Evolutionary conservation across 2,113 vertebrate species (phyloP).

Genomic region (Semicossyphus pulcher): DNA sequence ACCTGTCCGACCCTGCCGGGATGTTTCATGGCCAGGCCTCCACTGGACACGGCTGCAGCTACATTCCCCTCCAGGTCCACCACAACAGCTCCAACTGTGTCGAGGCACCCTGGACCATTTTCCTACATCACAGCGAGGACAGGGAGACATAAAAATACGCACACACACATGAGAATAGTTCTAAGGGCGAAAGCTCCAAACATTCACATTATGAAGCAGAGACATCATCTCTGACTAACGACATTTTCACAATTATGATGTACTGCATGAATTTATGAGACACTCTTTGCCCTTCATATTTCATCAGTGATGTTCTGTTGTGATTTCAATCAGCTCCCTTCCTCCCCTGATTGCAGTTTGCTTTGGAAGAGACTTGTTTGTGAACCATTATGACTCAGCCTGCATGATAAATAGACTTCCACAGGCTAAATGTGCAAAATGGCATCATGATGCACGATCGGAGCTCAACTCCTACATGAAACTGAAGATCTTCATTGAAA

Average conservation of each 20-base stretch:
- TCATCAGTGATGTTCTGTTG: slow-evolving; percentile 38
- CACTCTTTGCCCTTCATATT: slow-evolving; percentile 30
- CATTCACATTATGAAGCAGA: slow-evolving; percentile 14
- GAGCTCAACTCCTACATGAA: slow-evolving; percentile 44
- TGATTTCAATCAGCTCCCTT: slow-evolving; percentile 55
- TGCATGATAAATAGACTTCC: slow-evolving; percentile 54
- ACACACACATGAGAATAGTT: background rate
- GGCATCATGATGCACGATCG: slow-evolving; percentile 55
- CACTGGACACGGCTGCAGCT: slow-evolving; percentile 97
- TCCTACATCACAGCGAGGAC: slow-evolving; percentile 79
- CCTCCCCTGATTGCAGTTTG: slow-evolving; percentile 71
- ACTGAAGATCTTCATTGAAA: slow-evolving; percentile 42
- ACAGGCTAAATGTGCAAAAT: slow-evolving; percentile 38
- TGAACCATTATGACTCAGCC: slow-evolving; percentile 40
- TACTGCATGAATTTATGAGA: slow-evolving; percentile 35
- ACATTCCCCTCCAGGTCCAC: slow-evolving; percentile 98
- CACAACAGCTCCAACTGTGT: slow-evolving; percentile 97
- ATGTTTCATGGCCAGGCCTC: slow-evolving; percentile 98
- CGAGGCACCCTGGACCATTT: slow-evolving; percentile 92
- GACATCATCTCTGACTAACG: background rate
- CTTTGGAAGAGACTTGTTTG: slow-evolving; percentile 61
- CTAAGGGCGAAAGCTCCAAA: background rate
- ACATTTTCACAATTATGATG: slow-evolving; percentile 29
- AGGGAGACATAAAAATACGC: background rate
- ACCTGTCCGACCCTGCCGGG: slow-evolving; percentile 98